phyloP scores from a whole-genome alignment of 1,140 invertebrate species.

The Calycopis cecrops region DNA sequence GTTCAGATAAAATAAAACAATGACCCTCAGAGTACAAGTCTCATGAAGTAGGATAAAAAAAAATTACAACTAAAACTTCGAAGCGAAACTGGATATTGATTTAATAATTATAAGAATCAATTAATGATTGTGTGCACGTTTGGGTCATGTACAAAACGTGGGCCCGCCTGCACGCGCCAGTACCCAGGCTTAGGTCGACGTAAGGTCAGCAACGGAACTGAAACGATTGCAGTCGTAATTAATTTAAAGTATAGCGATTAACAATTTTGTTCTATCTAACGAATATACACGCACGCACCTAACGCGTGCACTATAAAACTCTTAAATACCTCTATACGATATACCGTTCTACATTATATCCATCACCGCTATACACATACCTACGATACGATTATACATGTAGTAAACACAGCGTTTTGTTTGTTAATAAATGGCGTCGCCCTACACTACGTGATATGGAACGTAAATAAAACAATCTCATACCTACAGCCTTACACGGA shows the following conservation, averaged over 20 bases:
- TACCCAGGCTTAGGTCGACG: slow-evolving; percentile 18
- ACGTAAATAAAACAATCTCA: slow-evolving; percentile 45
- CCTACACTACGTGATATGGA: slow-evolving; percentile 54
- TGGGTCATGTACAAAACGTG: slow-evolving; percentile 8
- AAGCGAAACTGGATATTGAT: too few relatives aligned
- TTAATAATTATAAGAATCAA: slow-evolving; percentile 13
- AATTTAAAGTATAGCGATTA: slow-evolving; percentile 19
- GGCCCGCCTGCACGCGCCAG: slow-evolving; percentile 13
- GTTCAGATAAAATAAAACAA: too few relatives aligned
- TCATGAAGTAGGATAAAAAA: too few relatives aligned
- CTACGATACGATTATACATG: slow-evolving; percentile 19
- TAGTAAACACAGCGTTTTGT: slow-evolving; percentile 53
- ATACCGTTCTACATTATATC: slow-evolving; percentile 19
- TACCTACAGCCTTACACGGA: slow-evolving; percentile 39
- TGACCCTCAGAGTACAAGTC: too few relatives aligned
- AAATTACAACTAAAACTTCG: too few relatives aligned
- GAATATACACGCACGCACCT: slow-evolving; percentile 39
- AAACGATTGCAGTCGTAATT: slow-evolving; percentile 14
- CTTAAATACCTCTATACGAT: slow-evolving; percentile 48
- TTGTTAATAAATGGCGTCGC: slow-evolving; percentile 30
- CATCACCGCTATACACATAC: slow-evolving; percentile 38
- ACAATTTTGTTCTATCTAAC: slow-evolving; percentile 59
- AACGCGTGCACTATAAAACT: slow-evolving; percentile 37
- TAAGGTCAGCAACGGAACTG: slow-evolving; percentile 17
- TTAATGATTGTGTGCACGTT: too few relatives aligned